phyloP scores from a whole-genome alignment of 2,113 vertebrate species.

The Burhinus oedicnemus region DNA sequence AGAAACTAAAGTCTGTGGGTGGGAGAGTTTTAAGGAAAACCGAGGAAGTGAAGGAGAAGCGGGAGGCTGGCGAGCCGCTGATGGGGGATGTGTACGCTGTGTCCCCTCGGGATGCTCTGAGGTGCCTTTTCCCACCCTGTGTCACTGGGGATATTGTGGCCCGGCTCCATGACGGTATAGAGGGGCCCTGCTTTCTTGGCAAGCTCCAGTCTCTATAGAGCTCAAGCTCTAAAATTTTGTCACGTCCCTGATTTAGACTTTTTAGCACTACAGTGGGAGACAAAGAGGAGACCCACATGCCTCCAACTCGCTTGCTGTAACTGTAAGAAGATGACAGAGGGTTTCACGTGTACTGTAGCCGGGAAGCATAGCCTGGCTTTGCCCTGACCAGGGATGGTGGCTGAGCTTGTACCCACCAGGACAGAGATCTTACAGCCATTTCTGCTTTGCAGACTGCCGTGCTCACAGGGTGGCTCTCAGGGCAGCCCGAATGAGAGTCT shows the following conservation, averaged over 20 bases:
- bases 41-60: not conserved
- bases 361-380: not conserved
- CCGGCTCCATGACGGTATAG: not conserved
- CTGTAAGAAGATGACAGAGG: not conserved
- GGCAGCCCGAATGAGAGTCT: fast-evolving
- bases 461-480: not conserved
- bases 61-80: fast-evolving
- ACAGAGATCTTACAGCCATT: not conserved
- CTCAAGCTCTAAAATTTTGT: not conserved
- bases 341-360: fast-evolving
- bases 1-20: not conserved
- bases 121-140: not conserved
- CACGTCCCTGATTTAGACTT: not conserved
- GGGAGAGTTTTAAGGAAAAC: not conserved
- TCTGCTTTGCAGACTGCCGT: not conserved
- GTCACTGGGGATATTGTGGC: not conserved
- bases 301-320: not conserved
- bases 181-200: not conserved
- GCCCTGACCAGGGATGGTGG: no score
- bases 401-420: not conserved
- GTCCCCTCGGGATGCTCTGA: fast-evolving
- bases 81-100: fast-evolving
- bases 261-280: not conserved
- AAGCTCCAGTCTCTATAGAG: not conserved
- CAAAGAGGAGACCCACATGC: not conserved